A percentile compares a stretch with the other conserved stretches of the same genome.
Evolutionary conservation across 2,888 invertebrate species (phyloP).

Genomic region (Tenthredo scrophulariae): DNA sequence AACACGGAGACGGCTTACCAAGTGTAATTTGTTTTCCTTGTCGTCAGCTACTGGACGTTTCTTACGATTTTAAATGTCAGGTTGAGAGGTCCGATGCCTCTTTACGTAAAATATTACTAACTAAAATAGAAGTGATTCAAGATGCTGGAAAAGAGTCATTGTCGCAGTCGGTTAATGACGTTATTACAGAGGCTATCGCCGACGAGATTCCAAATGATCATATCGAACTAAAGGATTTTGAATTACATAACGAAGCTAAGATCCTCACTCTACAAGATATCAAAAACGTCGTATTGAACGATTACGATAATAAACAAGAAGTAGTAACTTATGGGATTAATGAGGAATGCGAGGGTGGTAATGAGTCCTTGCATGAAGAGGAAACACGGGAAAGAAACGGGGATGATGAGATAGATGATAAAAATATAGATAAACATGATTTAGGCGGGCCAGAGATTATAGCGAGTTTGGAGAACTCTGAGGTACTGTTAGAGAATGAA

Average conservation of each 20-base stretch:
- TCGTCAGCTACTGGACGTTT: slow-evolving; percentile 67
- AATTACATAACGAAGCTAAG: slow-evolving; percentile 26
- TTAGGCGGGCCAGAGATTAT: slow-evolving; percentile 1
- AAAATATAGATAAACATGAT: slow-evolving; percentile 10
- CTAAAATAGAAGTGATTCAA: slow-evolving; percentile 52
- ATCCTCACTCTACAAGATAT: slow-evolving; percentile 40
- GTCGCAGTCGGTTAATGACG: slow-evolving; percentile 57
- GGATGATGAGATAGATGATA: not conserved
- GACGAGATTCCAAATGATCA: slow-evolving; percentile 56
- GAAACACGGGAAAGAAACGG: not conserved
- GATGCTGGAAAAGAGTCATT: slow-evolving; percentile 55
- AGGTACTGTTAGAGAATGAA: slow-evolving; percentile 55
- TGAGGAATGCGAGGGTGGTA: slow-evolving; percentile 8
- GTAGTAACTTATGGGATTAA: slow-evolving; percentile 57
- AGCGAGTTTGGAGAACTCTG: not conserved
- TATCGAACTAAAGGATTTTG: slow-evolving; percentile 47
- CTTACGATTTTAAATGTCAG: slow-evolving; percentile 71
- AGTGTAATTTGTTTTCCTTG: slow-evolving; percentile 68
- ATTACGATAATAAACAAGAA: slow-evolving; percentile 56
- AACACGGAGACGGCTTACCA: slow-evolving; percentile 73
- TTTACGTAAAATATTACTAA: slow-evolving; percentile 64
- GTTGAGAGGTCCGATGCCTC: slow-evolving; percentile 71
- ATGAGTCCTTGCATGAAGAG: not conserved
- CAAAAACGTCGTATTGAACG: slow-evolving; percentile 48
- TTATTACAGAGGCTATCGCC: slow-evolving; percentile 59